phyloP scores from a whole-genome alignment of 2,797 vertebrate genomes.

The Falco berigora region DNA sequence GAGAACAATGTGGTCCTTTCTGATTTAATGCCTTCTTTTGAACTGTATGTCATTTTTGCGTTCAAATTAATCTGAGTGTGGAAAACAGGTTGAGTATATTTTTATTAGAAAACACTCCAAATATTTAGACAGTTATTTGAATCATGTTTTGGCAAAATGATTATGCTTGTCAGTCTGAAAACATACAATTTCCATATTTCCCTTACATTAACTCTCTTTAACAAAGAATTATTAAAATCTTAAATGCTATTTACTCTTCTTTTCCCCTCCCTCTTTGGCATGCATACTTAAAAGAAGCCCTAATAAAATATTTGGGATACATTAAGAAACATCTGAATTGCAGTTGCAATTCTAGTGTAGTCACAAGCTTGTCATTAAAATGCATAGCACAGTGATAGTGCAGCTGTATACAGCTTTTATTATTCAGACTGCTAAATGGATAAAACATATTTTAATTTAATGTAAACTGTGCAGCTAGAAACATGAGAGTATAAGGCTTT shows the following conservation, averaged over 20 bases:
- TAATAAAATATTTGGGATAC: constrained; percentile 67
- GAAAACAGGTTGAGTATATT: constrained; percentile 65
- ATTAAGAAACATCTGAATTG: constrained; percentile 73
- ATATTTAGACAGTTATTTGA: constrained; percentile 77
- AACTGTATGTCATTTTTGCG: constrained; percentile 70
- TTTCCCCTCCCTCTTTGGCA: constrained; percentile 45
- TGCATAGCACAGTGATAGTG: constrained; percentile 65
- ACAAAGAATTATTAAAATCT: constrained; percentile 75
- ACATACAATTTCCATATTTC: constrained; percentile 74
- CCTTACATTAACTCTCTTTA: constrained; percentile 68
- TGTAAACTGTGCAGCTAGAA: constrained; percentile 63
- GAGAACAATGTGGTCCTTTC: constrained; percentile 66
- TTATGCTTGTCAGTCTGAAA: constrained; percentile 72
- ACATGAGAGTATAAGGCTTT: constrained; percentile 10
- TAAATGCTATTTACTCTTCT: constrained; percentile 72
- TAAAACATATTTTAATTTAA: constrained; percentile 75
- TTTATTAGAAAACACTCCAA: constrained; percentile 70
- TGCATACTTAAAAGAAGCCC: constrained; percentile 48
- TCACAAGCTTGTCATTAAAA: constrained; percentile 75
- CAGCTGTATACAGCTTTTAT: constrained; percentile 76
- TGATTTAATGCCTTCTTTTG: constrained; percentile 72
- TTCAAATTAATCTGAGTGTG: constrained; percentile 70
- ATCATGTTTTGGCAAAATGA: constrained; percentile 72
- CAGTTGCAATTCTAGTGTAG: constrained; percentile 70
- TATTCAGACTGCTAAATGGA: constrained; percentile 72